A percentile compares a stretch with the other conserved stretches of the same genome.
Evolutionary conservation across 2,888 invertebrate genomes (phyloP).

Genomic region (Tanypteryx hageni): DNA sequence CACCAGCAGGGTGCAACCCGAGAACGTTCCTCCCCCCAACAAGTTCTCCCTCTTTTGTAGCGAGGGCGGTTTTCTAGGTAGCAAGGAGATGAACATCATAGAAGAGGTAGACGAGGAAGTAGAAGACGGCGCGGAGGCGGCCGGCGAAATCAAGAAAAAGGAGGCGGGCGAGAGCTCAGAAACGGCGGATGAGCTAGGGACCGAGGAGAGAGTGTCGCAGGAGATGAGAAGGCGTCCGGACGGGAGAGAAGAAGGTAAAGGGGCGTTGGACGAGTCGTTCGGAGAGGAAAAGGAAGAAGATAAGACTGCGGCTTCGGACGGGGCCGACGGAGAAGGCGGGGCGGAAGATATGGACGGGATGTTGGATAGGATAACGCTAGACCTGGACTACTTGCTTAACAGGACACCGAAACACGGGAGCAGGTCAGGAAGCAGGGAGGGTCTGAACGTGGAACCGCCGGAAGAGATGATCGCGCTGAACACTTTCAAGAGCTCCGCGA

Average conservation of each 20-base stretch:
- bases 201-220: constrained; percentile 64
- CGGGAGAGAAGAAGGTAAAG: constrained; percentile 71
- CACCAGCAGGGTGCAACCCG: not conserved
- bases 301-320: constrained; percentile 61
- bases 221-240: constrained; percentile 73
- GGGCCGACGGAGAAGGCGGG: constrained; percentile 69
- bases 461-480: constrained; percentile 43
- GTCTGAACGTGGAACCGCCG: not conserved
- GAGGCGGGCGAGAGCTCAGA: constrained; percentile 49
- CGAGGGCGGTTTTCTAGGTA: not conserved
- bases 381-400: constrained; percentile 88
- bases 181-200: not conserved
- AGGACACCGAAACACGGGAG: constrained; percentile 74
- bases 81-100: constrained; percentile 49
- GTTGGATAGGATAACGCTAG: constrained; percentile 88
- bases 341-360: constrained; percentile 76
- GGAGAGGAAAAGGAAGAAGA: not conserved
- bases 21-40: not conserved
- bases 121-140: constrained; percentile 35
- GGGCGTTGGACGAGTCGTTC: not conserved
- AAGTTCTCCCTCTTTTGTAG: constrained; percentile 31
- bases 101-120: constrained; percentile 44
- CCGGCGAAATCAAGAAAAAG: not conserved
- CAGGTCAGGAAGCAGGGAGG: constrained; percentile 2
- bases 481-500: constrained; percentile 4